phyloP scores from a whole-genome alignment of 2,113 vertebrate genomes.

The Cryptomyrus ogoouensis region DNA sequence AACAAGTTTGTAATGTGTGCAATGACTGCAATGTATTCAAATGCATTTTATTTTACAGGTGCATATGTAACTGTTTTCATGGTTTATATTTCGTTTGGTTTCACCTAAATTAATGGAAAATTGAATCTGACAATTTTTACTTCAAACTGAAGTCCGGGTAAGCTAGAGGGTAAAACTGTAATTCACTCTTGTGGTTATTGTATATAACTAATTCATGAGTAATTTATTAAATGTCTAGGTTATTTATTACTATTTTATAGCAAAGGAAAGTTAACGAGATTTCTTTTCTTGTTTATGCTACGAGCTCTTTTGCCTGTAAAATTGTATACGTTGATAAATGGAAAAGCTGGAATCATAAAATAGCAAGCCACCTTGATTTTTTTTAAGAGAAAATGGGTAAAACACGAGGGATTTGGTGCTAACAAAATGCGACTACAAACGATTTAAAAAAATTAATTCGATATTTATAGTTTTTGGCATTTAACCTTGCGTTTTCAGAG shows the following conservation, averaged over 20 bases:
- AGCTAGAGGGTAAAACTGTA: background rate
- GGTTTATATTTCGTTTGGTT: background rate
- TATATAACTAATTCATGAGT: constrained; percentile 10
- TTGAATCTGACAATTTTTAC: background rate
- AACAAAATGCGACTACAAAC: background rate
- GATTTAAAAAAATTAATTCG: background rate
- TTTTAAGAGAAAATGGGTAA: background rate
- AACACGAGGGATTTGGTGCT: background rate
- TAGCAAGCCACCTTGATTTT: background rate
- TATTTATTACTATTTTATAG: background rate
- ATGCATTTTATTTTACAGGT: background rate
- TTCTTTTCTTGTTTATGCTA: background rate
- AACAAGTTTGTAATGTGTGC: background rate
- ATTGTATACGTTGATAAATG: background rate
- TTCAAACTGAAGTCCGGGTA: background rate
- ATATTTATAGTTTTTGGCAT: background rate
- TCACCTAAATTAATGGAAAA: background rate
- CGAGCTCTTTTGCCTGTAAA: background rate
- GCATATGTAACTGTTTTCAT: background rate
- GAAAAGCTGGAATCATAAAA: background rate
- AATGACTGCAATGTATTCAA: background rate
- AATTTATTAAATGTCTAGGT: constrained; percentile 8
- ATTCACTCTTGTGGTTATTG: constrained; percentile 9
- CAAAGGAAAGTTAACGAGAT: background rate
- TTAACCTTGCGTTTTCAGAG: background rate